phyloP scores from a whole-genome alignment of 2,888 invertebrate genomes.

The Tupiocoris notatus region DNA sequence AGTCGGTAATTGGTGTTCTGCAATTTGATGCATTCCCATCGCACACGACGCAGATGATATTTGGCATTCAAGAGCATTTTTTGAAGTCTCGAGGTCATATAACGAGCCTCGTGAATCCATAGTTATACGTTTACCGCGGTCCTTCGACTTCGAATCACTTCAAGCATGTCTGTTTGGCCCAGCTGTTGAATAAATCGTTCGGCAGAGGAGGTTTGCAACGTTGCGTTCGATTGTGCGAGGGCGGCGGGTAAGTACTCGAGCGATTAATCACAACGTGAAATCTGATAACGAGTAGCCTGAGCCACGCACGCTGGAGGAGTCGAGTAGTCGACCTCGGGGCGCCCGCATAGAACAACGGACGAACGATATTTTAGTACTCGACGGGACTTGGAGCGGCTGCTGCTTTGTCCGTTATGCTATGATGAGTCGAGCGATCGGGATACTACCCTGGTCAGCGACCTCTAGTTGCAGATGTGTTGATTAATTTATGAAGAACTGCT shows the following conservation, averaged over 20 bases:
- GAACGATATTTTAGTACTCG: not conserved
- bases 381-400: not conserved
- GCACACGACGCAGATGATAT: no score
- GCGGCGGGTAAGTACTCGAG: not conserved
- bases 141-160: not conserved
- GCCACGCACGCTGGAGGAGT: not conserved
- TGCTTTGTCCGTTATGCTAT: not conserved
- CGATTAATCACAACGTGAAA: not conserved
- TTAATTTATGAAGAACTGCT: no score
- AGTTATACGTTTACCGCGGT: not conserved
- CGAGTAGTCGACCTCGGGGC: not conserved
- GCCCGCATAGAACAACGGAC: not conserved
- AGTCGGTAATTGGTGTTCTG: no score
- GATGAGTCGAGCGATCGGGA: no score
- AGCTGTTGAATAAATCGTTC: not conserved
- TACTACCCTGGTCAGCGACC: no score
- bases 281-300: not conserved
- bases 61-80: no score
- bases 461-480: no score
- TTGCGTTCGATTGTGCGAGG: not conserved
- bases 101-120: no score
- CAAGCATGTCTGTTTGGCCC: not conserved
- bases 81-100: no score
- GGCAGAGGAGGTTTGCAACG: not conserved
- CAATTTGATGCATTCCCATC: no score